Conservation (phyloP, 2,797 vertebrate genomes). For the Pseudotriccus pelzelni region DNA sequence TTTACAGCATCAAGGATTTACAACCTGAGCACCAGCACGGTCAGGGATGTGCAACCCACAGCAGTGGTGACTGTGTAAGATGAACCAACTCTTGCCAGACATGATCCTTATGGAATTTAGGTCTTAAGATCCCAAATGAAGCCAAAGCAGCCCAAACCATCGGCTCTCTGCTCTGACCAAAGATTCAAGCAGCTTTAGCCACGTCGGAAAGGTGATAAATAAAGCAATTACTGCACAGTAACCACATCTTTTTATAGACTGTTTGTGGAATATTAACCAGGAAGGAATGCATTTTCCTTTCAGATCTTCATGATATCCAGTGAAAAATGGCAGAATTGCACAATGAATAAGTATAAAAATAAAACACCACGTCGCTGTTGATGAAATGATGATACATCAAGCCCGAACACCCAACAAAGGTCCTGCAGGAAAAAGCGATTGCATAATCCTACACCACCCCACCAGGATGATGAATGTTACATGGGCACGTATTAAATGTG, state of each 20-base stretch:
- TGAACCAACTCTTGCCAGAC: background rate
- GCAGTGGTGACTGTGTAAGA: background rate
- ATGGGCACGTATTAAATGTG: fast-evolving
- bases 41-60: background rate
- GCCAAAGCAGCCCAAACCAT: background rate
- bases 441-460: background rate
- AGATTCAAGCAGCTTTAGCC: background rate
- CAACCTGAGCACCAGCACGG: background rate
- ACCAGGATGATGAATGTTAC: background rate
- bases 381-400: background rate
- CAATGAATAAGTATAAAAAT: background rate
- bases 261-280: conserved; percentile 10
- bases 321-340: background rate
- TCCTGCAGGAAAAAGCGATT: background rate
- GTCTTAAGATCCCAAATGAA: background rate
- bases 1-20: background rate
- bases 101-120: fast-evolving
- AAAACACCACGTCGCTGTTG: background rate
- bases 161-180: background rate
- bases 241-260: background rate
- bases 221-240: background rate
- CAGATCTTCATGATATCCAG: background rate
- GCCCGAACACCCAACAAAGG: background rate
- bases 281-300: background rate
- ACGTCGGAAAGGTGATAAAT: background rate